These are phyloP conservation scores for Empis stercorea DNA, from an alignment of 2,888 invertebrate species.

Conservation along the genomic window DNA sequence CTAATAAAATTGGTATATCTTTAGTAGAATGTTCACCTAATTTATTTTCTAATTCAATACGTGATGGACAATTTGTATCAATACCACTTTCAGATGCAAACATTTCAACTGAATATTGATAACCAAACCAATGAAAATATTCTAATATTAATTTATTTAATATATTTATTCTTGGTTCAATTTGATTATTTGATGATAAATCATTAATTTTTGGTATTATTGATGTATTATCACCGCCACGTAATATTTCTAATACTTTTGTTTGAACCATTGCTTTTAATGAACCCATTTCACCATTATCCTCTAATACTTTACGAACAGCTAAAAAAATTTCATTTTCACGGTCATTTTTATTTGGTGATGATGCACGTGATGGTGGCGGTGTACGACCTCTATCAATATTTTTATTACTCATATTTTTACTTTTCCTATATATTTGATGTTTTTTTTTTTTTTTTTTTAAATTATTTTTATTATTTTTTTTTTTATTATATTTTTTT, in stretches of 20 bases:
- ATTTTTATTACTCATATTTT: too few species aligned
- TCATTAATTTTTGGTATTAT: neutral
- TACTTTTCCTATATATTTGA: too few species aligned
- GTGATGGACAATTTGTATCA: constrained; percentile 13
- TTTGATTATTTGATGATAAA: neutral
- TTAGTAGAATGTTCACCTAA: constrained; percentile 15
- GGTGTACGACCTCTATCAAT: neutral
- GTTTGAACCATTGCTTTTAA: constrained; percentile 2
- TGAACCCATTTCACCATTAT: constrained; percentile 5
- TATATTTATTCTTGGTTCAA: constrained; percentile 17
- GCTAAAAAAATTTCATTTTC: constrained; percentile 1
- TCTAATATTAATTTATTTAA: constrained; percentile 31
- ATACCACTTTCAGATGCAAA: constrained; percentile 27
- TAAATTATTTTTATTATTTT: too few species aligned
- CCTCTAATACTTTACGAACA: neutral
- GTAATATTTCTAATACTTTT: constrained; percentile 4
- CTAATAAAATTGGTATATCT: constrained; percentile 25
- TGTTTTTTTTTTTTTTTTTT: too few species aligned
- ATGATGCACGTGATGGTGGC: neutral
- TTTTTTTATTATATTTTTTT: too few species aligned
- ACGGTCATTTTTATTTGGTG: neutral
- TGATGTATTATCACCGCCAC: neutral
- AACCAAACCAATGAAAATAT: constrained; percentile 30
- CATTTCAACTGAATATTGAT: constrained; percentile 29
- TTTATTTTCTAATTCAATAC: constrained; percentile 18